Percentiles rank a stretch among this genome's conserved stretches.
phyloP scores from a whole-genome alignment of 1,140 invertebrate species.

The Cataglyphis hispanica region DNA sequence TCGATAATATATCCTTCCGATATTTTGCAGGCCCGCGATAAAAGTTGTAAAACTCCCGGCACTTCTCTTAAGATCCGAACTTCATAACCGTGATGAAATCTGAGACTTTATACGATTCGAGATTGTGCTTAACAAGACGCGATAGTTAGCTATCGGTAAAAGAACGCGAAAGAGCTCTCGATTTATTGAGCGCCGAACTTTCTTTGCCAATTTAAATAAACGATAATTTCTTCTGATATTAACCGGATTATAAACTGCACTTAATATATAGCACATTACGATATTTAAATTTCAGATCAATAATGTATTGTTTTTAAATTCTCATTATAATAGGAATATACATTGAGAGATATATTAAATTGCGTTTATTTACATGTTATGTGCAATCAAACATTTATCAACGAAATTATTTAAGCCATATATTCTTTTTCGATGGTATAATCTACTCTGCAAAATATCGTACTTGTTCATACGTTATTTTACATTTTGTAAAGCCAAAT shows the following conservation, averaged over 20 bases:
- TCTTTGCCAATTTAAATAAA: too few relatives aligned
- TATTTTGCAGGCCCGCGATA: constrained; percentile 38
- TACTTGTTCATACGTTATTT: neutral
- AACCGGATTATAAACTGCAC: neutral
- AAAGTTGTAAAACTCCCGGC: constrained; percentile 49
- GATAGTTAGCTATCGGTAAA: constrained; percentile 20
- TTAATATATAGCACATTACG: neutral
- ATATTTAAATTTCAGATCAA: neutral
- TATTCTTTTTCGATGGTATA: neutral
- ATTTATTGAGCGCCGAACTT: constrained; percentile 17
- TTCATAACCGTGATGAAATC: constrained; percentile 48
- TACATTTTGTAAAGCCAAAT: neutral
- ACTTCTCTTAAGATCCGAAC: constrained; percentile 27
- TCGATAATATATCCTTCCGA: constrained; percentile 38
- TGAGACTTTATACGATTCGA: constrained; percentile 33
- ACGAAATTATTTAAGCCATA: neutral
- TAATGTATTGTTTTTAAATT: neutral
- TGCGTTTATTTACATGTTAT: neutral
- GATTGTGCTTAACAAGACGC: constrained; percentile 19
- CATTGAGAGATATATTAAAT: neutral
- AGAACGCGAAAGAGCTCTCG: neutral
- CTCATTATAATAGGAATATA: neutral
- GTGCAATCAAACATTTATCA: neutral
- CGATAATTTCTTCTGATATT: neutral
- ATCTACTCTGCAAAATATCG: neutral